These are phyloP conservation scores for Tenthredo livida DNA, from an alignment of 2,888 invertebrate species.

Conservation along the genomic window DNA sequence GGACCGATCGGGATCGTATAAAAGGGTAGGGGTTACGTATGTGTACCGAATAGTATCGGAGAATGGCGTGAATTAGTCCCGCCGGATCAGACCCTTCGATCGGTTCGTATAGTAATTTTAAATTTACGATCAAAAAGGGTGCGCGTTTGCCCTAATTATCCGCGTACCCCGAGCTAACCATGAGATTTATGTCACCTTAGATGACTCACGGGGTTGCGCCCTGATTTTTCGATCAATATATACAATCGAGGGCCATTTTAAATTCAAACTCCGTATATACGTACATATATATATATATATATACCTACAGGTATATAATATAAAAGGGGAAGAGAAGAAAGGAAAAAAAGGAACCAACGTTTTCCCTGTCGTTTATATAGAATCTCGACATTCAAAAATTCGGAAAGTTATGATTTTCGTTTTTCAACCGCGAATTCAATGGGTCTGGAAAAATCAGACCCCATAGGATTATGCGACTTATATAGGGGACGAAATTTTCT, in stretches of 20 bases:
- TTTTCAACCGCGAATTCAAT: too few species aligned
- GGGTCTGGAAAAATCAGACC: too few species aligned
- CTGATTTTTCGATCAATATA: slow-evolving; percentile 27
- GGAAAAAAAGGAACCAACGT: too few species aligned
- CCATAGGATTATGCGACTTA: too few species aligned
- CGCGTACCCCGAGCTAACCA: slow-evolving; percentile 8
- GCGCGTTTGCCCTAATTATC: slow-evolving; percentile 47
- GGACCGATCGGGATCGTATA: slow-evolving; percentile 20
- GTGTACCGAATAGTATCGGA: slow-evolving; percentile 62
- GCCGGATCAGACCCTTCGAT: slow-evolving; percentile 67
- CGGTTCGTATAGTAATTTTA: slow-evolving; percentile 63
- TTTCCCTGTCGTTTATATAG: too few species aligned
- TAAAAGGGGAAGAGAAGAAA: too few species aligned
- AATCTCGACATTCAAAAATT: too few species aligned
- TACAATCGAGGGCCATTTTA: not conserved
- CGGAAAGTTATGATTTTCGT: too few species aligned
- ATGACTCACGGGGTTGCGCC: slow-evolving; percentile 23
- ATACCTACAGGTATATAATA: too few species aligned
- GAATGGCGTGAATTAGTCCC: slow-evolving; percentile 71
- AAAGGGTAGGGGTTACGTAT: not conserved
- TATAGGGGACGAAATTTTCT: too few species aligned
- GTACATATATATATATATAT: too few species aligned
- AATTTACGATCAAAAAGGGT: slow-evolving; percentile 67
- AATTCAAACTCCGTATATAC: not conserved
- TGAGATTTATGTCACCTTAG: slow-evolving; percentile 35